Evolutionary conservation across 2,113 vertebrate genomes (phyloP).

Genomic region (Muntiacus muntjak): DNA sequence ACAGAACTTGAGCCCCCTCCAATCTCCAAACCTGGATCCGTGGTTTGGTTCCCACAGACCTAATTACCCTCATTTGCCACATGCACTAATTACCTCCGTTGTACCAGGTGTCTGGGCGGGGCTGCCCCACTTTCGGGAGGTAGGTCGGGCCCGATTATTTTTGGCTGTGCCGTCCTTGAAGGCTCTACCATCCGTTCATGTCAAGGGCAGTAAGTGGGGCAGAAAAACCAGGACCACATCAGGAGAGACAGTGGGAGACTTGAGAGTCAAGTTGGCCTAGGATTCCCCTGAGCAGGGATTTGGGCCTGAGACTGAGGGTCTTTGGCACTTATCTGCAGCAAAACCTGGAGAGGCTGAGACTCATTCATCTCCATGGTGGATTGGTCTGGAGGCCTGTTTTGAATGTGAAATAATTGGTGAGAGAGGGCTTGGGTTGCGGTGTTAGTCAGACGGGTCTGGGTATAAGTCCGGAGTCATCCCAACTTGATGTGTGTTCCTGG

Average conservation of each 20-base stretch:
- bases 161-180: slow-evolving; percentile 54
- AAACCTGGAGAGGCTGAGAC: background rate
- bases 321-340: background rate
- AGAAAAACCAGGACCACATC: background rate
- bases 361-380: background rate
- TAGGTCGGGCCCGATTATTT: slow-evolving; percentile 71
- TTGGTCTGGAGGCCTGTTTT: background rate
- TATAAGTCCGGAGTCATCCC: background rate
- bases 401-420: fast-evolving
- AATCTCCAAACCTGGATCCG: background rate
- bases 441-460: background rate
- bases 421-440: background rate
- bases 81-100: slow-evolving; percentile 37
- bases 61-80: slow-evolving; percentile 57
- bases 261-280: background rate
- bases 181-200: background rate
- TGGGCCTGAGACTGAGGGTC: background rate
- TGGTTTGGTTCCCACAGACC: background rate
- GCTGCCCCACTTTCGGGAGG: slow-evolving; percentile 65
- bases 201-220: slow-evolving; percentile 70
- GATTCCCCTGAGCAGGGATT: background rate
- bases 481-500: background rate
- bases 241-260: background rate
- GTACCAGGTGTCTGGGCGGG: slow-evolving; percentile 57
- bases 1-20: background rate